Evolutionary conservation across 2,888 invertebrate species (phyloP).

Genomic region (Eudemis profundana): DNA sequence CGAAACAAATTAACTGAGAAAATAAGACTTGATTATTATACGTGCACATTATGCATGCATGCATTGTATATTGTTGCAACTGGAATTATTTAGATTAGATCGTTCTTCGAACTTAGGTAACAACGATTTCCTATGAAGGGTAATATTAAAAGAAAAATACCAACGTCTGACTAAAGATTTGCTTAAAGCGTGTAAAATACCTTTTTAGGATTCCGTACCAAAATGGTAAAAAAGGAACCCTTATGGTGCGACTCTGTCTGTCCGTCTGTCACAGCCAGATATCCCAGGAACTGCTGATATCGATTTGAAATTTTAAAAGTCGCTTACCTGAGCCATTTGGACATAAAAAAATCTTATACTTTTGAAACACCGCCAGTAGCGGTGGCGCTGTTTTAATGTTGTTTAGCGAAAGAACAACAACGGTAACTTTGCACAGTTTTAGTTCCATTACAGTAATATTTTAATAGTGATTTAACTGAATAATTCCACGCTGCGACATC

Average conservation of each 20-base stretch:
- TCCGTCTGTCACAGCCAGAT: no score
- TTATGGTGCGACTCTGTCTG: no score
- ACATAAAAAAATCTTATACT: no score
- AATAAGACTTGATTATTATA: background rate
- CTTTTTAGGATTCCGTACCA: no score
- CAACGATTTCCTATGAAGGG: conserved; percentile 6
- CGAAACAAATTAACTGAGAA: background rate
- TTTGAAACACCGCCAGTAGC: no score
- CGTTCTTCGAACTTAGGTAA: conserved; percentile 8
- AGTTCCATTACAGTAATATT: conserved; percentile 16
- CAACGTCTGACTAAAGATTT: background rate
- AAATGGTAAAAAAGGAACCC: no score
- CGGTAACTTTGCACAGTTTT: conserved; percentile 5
- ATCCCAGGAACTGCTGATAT: no score
- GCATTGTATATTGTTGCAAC: background rate
- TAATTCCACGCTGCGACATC: conserved; percentile 19
- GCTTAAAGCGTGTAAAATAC: background rate
- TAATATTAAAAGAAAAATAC: conserved; percentile 7
- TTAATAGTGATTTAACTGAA: conserved; percentile 26
- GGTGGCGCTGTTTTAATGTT: no score
- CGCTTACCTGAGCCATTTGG: no score
- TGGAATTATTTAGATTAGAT: conserved; percentile 16
- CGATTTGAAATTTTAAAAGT: no score
- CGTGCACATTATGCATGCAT: conserved; percentile 1
- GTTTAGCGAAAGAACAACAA: conserved; percentile 5